Conservation (phyloP, 2,797 vertebrate species). For the Aratinga solstitialis region DNA sequence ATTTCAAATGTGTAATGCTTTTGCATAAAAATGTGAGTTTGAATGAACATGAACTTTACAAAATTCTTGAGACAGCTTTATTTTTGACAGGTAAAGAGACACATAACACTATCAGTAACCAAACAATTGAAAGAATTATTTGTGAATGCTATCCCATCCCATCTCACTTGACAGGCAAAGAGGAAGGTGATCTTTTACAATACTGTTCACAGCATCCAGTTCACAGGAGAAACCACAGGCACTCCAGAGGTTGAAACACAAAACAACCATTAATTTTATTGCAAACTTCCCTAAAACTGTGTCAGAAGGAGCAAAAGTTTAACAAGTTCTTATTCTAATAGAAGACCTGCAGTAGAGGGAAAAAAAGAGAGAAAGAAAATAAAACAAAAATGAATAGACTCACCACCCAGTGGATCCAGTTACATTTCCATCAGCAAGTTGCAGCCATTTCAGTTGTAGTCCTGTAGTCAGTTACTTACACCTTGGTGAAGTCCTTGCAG, state of each 20-base stretch:
- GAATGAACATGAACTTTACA: background rate
- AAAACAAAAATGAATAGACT: background rate
- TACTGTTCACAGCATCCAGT: background rate
- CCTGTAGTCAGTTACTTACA: background rate
- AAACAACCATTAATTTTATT: background rate
- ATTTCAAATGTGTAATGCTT: background rate
- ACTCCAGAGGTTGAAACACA: background rate
- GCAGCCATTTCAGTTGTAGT: background rate
- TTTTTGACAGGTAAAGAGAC: background rate
- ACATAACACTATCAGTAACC: background rate
- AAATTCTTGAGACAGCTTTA: background rate
- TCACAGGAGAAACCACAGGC: background rate
- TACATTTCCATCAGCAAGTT: background rate
- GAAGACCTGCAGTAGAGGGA: background rate
- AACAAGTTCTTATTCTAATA: background rate
- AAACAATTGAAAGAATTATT: background rate
- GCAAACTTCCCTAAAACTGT: background rate
- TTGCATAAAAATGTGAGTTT: background rate
- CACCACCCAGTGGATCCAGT: background rate
- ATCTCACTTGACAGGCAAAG: background rate
- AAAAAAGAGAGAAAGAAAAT: background rate
- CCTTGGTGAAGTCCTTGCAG: background rate
- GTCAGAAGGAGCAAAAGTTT: background rate
- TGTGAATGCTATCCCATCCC: background rate
- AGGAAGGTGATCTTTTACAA: background rate